A percentile compares a stretch with the other conserved stretches of the same genome.
phyloP scores from a whole-genome alignment of 2,888 invertebrate genomes.

The Tiliacea citrago region DNA sequence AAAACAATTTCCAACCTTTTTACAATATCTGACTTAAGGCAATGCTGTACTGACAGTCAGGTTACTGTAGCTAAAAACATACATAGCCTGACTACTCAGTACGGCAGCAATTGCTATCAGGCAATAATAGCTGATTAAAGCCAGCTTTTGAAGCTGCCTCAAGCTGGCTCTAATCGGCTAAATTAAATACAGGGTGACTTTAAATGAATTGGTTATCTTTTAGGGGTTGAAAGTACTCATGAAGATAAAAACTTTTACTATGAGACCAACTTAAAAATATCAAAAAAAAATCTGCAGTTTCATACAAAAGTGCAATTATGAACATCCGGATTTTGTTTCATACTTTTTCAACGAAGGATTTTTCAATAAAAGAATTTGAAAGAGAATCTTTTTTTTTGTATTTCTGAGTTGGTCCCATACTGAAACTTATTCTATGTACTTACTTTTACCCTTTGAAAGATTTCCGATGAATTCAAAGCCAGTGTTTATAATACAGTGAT shows the following conservation, averaged over 20 bases:
- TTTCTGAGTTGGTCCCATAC: neutral
- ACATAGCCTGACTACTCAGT: neutral
- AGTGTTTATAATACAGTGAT: slow-evolving; percentile 8
- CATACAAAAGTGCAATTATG: neutral
- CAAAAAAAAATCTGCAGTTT: neutral
- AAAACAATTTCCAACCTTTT: slow-evolving; percentile 38
- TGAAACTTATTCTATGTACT: neutral
- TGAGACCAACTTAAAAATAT: neutral
- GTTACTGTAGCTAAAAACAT: neutral
- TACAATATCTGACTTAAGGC: neutral
- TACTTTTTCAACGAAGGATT: neutral
- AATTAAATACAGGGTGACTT: slow-evolving; percentile 4
- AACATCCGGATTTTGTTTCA: neutral
- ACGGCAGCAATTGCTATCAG: neutral
- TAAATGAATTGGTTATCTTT: neutral
- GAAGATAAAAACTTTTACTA: neutral
- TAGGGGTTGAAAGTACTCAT: neutral
- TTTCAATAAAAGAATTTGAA: neutral
- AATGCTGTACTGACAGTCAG: neutral
- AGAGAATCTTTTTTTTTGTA: neutral
- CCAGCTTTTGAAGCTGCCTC: slow-evolving; percentile 15
- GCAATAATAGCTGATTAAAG: neutral
- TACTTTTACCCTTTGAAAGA: neutral
- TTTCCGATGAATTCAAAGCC: neutral
- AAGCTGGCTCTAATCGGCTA: slow-evolving; percentile 16